Evolutionary conservation across 2,797 vertebrate genomes (phyloP).

Genomic region (Thalassophryne amazonica): DNA sequence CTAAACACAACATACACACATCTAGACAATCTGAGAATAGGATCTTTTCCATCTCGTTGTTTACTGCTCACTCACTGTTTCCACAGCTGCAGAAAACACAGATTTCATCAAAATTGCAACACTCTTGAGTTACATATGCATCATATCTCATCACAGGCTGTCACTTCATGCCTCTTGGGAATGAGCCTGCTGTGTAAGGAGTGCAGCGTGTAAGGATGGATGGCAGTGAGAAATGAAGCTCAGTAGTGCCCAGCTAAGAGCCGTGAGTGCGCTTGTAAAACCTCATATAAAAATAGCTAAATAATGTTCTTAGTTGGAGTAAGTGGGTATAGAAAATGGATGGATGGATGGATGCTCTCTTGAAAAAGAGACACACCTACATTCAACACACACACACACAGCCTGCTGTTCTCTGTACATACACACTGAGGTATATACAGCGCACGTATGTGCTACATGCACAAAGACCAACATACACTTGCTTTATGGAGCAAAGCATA

Average conservation of each 20-base stretch:
- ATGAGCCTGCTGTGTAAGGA: conserved; percentile 7
- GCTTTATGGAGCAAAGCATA: conserved; percentile 16
- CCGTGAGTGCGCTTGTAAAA: conserved; percentile 48
- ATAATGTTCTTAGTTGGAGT: conserved; percentile 58
- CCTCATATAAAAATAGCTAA: conserved; percentile 62
- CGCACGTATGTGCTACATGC: background rate
- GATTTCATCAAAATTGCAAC: conserved; percentile 47
- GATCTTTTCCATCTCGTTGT: conserved; percentile 11
- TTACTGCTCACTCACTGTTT: conserved; percentile 13
- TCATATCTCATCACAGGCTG: conserved; percentile 33
- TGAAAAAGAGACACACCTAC: no score
- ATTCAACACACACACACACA: conserved; percentile 9
- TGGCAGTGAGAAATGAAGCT: conserved; percentile 10
- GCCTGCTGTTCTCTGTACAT: background rate
- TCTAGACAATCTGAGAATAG: background rate
- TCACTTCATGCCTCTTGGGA: conserved; percentile 39
- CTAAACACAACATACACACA: no score
- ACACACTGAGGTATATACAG: background rate
- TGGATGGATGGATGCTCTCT: no score
- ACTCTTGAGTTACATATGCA: conserved; percentile 28
- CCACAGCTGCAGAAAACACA: conserved; percentile 13
- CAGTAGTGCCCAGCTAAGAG: conserved; percentile 35
- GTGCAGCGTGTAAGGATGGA: conserved; percentile 19
- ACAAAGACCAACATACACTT: conserved; percentile 20
- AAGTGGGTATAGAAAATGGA: no score